A percentile compares a stretch with the other conserved stretches of the same genome.
phyloP scores from a whole-genome alignment of 2,797 vertebrate genomes.

The Crax fasciolata region DNA sequence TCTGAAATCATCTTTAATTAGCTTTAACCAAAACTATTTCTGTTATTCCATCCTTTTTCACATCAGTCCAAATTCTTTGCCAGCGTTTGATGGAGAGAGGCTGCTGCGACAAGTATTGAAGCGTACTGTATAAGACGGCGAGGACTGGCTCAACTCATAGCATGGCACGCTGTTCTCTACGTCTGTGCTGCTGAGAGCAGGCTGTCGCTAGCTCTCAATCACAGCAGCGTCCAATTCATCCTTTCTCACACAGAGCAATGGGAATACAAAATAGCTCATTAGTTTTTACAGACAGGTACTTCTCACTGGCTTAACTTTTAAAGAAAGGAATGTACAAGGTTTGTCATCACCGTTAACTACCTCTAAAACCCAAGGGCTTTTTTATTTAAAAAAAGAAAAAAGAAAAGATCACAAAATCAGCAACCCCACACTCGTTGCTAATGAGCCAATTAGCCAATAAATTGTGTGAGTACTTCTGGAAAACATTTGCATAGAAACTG shows the following conservation, averaged over 20 bases:
- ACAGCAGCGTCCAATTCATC: neutral
- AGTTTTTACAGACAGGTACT: neutral
- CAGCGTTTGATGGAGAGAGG: neutral
- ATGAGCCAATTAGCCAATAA: neutral
- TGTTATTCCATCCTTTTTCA: neutral
- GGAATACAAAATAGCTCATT: neutral
- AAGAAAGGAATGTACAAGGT: neutral
- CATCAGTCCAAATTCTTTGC: neutral
- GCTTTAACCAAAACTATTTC: neutral
- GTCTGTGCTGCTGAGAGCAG: neutral
- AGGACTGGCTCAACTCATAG: neutral
- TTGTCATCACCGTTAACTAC: neutral
- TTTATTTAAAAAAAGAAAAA: neutral
- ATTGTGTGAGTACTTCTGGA: neutral
- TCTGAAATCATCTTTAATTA: neutral
- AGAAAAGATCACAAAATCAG: neutral
- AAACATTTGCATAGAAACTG: neutral
- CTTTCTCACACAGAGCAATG: neutral
- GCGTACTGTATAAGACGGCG: no score
- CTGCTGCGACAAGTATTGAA: neutral
- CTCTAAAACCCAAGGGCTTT: neutral
- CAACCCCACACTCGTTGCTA: neutral
- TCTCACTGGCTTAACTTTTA: neutral
- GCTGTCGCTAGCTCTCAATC: neutral
- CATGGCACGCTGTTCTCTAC: accelerated